Base-by-base conservation (phyloP, 2,113 vertebrate genomes). In the Sclerurus mexicanus region DNA sequence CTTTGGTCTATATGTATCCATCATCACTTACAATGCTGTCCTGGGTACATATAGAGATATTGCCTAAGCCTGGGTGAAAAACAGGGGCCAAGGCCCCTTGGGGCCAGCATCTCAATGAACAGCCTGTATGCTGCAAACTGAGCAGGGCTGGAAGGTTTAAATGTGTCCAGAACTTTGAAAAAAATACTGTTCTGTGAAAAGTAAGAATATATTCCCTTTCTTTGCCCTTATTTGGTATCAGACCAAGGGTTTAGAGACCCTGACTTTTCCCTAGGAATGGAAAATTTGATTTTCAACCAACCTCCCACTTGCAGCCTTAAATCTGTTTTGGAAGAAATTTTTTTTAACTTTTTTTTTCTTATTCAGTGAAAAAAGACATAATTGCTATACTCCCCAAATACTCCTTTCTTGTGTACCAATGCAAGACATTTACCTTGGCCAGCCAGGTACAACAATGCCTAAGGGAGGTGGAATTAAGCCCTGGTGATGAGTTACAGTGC, bases 401-500 rank as follows among this genome's bases (percentile, higher is more conserved):
- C 21, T 87, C 12, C 35, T 69, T 95, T 77, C 59, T 40, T 77
- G 39, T 89, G 35, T 42, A 47, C 39, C 24, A 62, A 21, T 1
- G 2, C 21, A 42, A 67, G 66, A 49, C 64, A 90, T 85, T 58
- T 78, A 52, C 50, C 21, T n/a, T 75, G 59, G 42, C 25, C 44
- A 77, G 68, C 40, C 47, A 75, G 63, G 92, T 59, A 39, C 77
- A 66, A 28, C 8, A 14, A 25, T 84, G 81, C 16, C 59, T 53
- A 5, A 90, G 85, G 93, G 84, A 75, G 46, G 84, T 64, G 96
- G 69, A 95, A 93, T 94, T 90, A 87, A 89, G 53, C 87, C 86
- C 68, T 66, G 35, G 66, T 89, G 85, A 83, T 96, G 73, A 96
- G 60, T 96, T 96, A 77, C 21, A 66, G 52, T 40, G 66, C 74